Base-by-base conservation (phyloP, 2,797 vertebrate genomes). In the Coreius guichenoti region DNA sequence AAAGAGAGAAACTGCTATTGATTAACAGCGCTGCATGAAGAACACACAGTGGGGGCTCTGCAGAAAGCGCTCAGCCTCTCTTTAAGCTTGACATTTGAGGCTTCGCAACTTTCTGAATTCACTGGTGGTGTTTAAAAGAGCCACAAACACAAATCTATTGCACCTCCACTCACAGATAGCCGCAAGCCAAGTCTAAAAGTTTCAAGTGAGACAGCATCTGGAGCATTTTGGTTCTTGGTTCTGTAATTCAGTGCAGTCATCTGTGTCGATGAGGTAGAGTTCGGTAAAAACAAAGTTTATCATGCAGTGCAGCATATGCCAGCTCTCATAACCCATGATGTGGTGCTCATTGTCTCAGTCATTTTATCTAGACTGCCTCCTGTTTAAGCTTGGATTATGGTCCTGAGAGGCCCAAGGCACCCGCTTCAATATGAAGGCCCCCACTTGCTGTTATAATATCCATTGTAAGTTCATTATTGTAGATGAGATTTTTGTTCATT, bases 261-360 rank as follows among this genome's bases (percentile, higher is more conserved):
- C 65, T 49, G 49, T 54, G 14, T 23, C 3, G 6, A 39, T 17
- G 77, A 72, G 19, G 70, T 16, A 47, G 63, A 3, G 88, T 70
- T 58, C 4, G 5, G 49, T n/a, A 36, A 61, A 54, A 77, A 63
- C 39, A 63, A 74, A 84, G 73, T 68, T 80, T 80, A 67, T 80
- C 63, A 36, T 36, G 79, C 63, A 80, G 63, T 33, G 13, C 79
- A 80, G 17, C 79, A 80, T 80, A 80, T 68, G 79, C 26, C 63
- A 65, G 82, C 73, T 54, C 16, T 56, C 65, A 33, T 43, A 56
- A 47, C 7, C 86, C 92, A 89, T 61, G 90, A 90, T 90, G 82
- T 91, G 90, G 92, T 90, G 90, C 90, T 89, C 89, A 92, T 85
- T 88, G 90, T 90, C 93, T 78, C 92, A 91, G 91, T 92, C 90